Conservation (phyloP, 2,113 vertebrate species). For the Corythornis madagascariensis region DNA sequence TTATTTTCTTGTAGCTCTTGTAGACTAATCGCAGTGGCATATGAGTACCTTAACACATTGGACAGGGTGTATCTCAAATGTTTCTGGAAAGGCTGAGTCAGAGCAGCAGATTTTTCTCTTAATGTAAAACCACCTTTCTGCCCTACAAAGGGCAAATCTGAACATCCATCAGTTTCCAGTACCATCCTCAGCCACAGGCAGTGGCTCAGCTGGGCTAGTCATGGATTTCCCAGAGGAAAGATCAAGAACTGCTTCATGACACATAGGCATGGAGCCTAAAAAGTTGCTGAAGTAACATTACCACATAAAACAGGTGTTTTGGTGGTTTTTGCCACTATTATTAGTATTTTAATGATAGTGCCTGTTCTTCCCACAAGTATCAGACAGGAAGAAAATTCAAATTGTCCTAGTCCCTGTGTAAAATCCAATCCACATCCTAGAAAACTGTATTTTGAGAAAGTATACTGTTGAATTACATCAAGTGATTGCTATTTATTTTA, state of each 20-base stretch:
- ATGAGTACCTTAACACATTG: constrained; percentile 7
- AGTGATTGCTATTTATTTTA: background rate
- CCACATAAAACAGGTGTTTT: background rate
- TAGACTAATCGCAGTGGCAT: constrained; percentile 37
- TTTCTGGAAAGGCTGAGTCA: constrained; percentile 23
- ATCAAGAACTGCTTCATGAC: background rate
- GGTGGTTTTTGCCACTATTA: accelerated
- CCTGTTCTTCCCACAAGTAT: background rate
- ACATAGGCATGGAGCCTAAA: background rate
- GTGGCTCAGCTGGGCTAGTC: background rate
- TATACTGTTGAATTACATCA: background rate
- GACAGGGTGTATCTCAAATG: background rate
- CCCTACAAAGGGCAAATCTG: background rate
- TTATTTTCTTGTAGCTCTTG: constrained; percentile 40
- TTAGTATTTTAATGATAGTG: background rate
- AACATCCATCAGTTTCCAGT: background rate
- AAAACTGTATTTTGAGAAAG: background rate
- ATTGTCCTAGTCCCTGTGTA: background rate
- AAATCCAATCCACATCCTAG: background rate
- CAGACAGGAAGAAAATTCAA: background rate
- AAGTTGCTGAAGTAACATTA: background rate
- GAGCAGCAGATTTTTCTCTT: background rate
- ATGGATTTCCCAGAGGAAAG: background rate
- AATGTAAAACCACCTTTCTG: background rate
- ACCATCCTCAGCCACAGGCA: background rate